Evolutionary conservation across 2,797 vertebrate species (phyloP).

Genomic region (Premnoplex brunnescens): DNA sequence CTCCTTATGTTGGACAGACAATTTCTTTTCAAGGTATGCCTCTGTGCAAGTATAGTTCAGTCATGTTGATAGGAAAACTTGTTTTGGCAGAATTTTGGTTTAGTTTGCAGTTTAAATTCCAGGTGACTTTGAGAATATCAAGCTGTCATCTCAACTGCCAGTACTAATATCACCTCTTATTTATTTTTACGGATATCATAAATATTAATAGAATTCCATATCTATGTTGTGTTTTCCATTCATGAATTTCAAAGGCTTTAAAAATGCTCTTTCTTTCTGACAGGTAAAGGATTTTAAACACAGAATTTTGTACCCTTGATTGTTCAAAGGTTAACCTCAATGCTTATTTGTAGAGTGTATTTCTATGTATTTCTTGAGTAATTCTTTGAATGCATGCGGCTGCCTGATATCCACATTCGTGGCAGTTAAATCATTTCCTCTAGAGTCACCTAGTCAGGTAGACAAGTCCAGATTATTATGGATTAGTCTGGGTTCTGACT

Average conservation of each 20-base stretch:
- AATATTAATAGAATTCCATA: constrained; percentile 22
- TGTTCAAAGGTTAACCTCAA: background rate
- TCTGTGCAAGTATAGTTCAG: background rate
- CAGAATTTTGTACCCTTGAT: background rate
- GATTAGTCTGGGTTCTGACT: background rate
- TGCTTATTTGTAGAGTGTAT: background rate
- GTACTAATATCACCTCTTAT: background rate
- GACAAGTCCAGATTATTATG: background rate
- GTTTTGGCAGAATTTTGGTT: constrained; percentile 4
- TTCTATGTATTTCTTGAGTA: background rate
- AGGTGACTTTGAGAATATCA: background rate
- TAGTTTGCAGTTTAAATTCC: background rate
- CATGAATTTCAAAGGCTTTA: background rate
- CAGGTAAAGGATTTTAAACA: background rate
- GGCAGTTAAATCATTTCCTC: background rate
- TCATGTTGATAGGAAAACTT: background rate
- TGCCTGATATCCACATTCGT: background rate
- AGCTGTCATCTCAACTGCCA: background rate
- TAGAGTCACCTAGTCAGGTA: background rate
- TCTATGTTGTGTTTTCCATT: background rate
- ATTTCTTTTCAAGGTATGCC: background rate
- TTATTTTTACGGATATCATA: background rate
- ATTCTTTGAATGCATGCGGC: background rate
- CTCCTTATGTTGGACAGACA: background rate
- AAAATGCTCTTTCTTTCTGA: background rate